Evolutionary conservation across 2,888 invertebrate species (phyloP), one percentile per base, ranked within the genome.

Genomic region (Alcis repandata): DNA sequence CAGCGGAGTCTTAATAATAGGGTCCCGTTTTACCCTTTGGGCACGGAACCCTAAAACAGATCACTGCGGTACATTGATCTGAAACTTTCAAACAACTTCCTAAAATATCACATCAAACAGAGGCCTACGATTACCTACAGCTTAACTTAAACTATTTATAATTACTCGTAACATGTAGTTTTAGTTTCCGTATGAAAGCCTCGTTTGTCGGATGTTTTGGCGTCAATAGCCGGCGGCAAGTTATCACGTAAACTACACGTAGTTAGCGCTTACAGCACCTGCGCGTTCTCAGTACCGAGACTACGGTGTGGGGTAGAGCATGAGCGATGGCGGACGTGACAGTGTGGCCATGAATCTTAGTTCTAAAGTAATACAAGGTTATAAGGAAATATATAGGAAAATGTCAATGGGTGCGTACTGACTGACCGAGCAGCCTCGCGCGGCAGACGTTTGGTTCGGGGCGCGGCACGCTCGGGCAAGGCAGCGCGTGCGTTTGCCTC

Each of bases 211-310:
- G 13, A 15, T 48, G 27, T 48, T 46, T 32, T 33, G 17, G 40
- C 48, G 53, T 46, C 46, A 63, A 59, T 53, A 27, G 40, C 41
- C 20, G 46, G 27, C 43, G 52, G 32, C 60, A 63, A 60, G 56
- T 63, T 66, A 68, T 63, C 67, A 45, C 54, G 64, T 52, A 53
- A 62, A 59, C 62, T 60, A 62, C 38, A 48, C 53, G 61, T 59
- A 65, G 69, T 64, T 69, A 64, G 60, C 62, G 48, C 51, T 38
- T 53, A 62, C 62, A 61, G 33, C 71, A 70, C 68, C 71, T 70
- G 71, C 56, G 68, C 53, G 57, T 49, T 61, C 58, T 40, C 58
- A 20, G 20, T 32, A 41, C 58, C 19, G 4, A 9, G n/a, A 2
- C 45, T 10, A 43, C n/a, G 13, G n/a, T 2, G 46, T 15, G 33